Evolutionary conservation across 2,888 invertebrate genomes (phyloP).

Genomic region (Callosobruchus maculatus): DNA sequence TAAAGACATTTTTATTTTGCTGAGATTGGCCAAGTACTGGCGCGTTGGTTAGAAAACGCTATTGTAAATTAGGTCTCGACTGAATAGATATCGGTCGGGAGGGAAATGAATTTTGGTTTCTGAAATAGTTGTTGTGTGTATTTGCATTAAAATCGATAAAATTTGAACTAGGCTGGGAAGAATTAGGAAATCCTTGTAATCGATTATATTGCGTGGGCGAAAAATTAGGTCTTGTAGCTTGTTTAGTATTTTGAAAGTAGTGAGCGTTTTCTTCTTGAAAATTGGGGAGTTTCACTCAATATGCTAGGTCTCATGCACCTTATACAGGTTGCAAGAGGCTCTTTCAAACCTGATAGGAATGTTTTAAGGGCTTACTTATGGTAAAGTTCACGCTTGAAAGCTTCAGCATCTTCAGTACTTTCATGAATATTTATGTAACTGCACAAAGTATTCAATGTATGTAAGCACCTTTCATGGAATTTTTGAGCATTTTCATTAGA

Average conservation of each 20-base stretch:
- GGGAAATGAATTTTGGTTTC: neutral
- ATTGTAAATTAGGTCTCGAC: neutral
- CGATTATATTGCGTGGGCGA: neutral
- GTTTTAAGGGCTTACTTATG: conserved; percentile 9
- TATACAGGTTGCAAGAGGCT: conserved; percentile 9
- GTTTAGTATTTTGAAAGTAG: conserved; percentile 2
- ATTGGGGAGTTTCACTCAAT: conserved; percentile 4
- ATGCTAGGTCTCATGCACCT: conserved; percentile 10
- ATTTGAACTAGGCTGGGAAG: neutral
- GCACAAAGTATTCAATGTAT: conserved; percentile 14
- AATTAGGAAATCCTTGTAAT: neutral
- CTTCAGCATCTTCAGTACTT: conserved; percentile 1
- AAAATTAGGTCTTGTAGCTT: neutral
- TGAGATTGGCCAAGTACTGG: neutral
- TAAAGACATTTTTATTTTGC: neutral
- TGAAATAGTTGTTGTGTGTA: neutral
- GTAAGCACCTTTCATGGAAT: conserved; percentile 14
- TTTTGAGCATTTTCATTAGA: conserved; percentile 18
- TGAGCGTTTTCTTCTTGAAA: conserved; percentile 6
- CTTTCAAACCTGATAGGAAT: conserved; percentile 6
- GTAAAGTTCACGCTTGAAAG: conserved; percentile 7
- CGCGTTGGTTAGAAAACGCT: conserved; percentile 1
- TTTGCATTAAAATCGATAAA: neutral
- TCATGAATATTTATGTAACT: conserved; percentile 11
- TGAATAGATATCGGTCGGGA: neutral